Conservation (phyloP, 2,113 vertebrate species). For the Rana temporaria region DNA sequence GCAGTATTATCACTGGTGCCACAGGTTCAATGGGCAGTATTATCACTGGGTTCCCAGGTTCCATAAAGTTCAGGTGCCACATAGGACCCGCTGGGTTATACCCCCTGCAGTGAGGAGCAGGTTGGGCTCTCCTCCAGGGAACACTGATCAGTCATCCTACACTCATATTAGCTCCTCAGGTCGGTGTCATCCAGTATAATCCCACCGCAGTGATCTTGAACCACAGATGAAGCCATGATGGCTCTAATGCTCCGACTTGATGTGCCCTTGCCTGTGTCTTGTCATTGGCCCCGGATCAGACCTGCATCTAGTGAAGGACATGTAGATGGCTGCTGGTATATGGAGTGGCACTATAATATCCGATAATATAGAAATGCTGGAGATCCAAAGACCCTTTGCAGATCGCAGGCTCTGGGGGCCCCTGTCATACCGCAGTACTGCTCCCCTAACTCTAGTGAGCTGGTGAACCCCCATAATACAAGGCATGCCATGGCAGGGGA, state of each 20-base stretch:
- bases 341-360: background rate
- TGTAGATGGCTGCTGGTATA: background rate
- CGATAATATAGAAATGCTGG: background rate
- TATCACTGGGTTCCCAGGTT: too few species aligned
- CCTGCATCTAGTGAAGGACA: conserved; percentile 19
- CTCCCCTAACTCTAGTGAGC: conserved; percentile 14
- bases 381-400: background rate
- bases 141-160: background rate
- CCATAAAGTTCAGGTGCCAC: too few species aligned
- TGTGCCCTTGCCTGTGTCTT: background rate
- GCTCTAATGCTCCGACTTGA: background rate
- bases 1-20: too few species aligned
- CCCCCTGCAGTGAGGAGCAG: background rate
- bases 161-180: background rate
- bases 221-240: background rate
- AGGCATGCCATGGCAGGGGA: background rate
- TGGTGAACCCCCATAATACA: background rate
- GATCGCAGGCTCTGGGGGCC: background rate
- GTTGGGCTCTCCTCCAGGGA: background rate
- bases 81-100: too few species aligned
- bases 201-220: background rate
- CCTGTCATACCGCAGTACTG: conserved; percentile 21
- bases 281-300: background rate
- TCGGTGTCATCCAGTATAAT: background rate
- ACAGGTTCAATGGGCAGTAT: too few species aligned